Evolutionary conservation across 2,797 vertebrate genomes (phyloP).

Genomic region (Manis crassicaudata): DNA sequence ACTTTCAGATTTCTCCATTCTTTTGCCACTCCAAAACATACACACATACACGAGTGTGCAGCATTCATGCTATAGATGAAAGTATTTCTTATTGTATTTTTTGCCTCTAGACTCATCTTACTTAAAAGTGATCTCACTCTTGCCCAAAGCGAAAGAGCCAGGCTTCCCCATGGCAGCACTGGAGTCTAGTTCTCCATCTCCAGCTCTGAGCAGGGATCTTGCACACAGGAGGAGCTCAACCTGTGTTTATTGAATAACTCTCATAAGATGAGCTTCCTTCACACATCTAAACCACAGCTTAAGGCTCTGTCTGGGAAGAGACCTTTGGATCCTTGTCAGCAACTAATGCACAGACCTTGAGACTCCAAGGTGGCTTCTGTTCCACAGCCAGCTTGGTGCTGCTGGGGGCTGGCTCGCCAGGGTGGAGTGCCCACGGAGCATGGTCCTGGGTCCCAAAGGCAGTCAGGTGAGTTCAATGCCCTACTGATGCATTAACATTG

Average conservation of each 20-base stretch:
- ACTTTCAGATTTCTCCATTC: background rate
- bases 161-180: background rate
- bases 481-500: background rate
- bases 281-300: background rate
- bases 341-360: background rate
- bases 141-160: background rate
- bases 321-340: background rate
- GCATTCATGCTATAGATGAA: background rate
- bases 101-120: background rate
- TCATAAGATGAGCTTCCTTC: background rate
- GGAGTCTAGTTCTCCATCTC: background rate
- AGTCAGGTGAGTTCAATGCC: background rate
- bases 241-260: background rate
- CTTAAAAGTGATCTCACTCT: background rate
- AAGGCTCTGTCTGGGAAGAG: background rate
- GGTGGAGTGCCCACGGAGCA: rapidly evolving
- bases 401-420: rapidly evolving
- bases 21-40: background rate
- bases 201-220: background rate
- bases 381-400: background rate
- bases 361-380: background rate
- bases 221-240: background rate
- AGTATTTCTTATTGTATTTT: background rate
- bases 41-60: background rate
- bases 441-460: background rate